Conservation (phyloP, 37 sponge, comb jelly and placozoan genomes). For the Chondrosia reniformis region DNA sequence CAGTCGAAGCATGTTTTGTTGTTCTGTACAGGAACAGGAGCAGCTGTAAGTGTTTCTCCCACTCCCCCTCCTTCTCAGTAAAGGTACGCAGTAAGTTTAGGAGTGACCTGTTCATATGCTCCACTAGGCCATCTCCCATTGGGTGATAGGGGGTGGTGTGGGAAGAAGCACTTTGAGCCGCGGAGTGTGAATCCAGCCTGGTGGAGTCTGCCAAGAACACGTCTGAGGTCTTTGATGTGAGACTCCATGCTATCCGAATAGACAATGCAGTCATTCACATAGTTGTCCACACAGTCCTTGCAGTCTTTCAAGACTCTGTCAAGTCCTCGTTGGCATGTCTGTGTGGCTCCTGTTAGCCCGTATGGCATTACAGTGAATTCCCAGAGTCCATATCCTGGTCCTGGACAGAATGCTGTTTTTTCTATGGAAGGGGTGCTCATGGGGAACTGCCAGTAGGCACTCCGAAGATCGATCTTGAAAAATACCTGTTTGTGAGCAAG, state of each 20-base stretch:
- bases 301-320: conserved; percentile 3
- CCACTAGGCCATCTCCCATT: conserved; percentile 19
- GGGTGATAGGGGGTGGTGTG: conserved; percentile 14
- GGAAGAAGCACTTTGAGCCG: conserved; percentile 3
- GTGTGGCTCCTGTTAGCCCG: conserved; percentile 19
- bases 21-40: conserved; percentile 17
- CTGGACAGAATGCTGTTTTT: conserved; percentile 14
- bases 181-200: neutral
- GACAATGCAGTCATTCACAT: conserved; percentile 7
- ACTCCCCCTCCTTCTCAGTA: neutral
- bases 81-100: neutral
- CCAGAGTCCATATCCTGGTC: conserved; percentile 23
- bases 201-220: neutral
- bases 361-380: conserved; percentile 24
- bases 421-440: neutral
- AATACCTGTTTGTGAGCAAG: neutral
- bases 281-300: conserved; percentile 9
- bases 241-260: neutral
- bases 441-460: conserved; percentile 14
- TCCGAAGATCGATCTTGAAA: neutral
- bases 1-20: conserved; percentile 10
- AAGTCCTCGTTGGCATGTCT: conserved; percentile 14
- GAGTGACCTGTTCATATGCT: neutral
- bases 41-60: conserved; percentile 13
- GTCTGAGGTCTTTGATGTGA: neutral